phyloP scores from a whole-genome alignment of 1,140 invertebrate genomes.

The Aricia agestis region DNA sequence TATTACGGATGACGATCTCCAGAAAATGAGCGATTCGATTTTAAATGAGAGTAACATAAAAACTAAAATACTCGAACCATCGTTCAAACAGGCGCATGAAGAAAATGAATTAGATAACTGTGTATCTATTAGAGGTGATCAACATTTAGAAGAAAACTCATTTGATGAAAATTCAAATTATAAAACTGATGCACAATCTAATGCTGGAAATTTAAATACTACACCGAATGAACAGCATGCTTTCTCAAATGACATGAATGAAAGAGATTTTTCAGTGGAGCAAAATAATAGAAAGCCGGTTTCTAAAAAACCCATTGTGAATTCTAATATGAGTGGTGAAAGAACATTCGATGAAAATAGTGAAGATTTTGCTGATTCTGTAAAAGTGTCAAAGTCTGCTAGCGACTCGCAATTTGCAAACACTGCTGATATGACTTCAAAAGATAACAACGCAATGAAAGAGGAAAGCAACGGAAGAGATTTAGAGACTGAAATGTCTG shows the following conservation, averaged over 20 bases:
- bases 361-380: neutral
- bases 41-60: neutral
- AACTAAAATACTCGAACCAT: neutral
- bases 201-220: neutral
- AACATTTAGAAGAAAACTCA: neutral
- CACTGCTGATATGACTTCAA: neutral
- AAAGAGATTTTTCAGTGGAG: neutral
- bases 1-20: neutral
- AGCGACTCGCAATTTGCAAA: neutral
- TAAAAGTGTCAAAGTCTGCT: neutral
- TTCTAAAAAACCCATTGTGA: neutral
- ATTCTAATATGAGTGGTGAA: neutral
- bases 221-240: neutral
- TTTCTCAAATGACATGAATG: neutral
- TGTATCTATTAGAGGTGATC: neutral
- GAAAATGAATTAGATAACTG: neutral
- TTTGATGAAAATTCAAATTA: neutral
- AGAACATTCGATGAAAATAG: neutral
- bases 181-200: neutral
- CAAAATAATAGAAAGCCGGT: neutral
- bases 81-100: neutral
- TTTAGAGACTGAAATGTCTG: neutral
- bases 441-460: neutral
- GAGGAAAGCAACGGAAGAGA: neutral
- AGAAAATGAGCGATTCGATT: slow-evolving; percentile 8